Percentiles rank a stretch among this genome's conserved stretches.
phyloP scores from a whole-genome alignment of 2,113 vertebrate species.

The Cercocebus atys region DNA sequence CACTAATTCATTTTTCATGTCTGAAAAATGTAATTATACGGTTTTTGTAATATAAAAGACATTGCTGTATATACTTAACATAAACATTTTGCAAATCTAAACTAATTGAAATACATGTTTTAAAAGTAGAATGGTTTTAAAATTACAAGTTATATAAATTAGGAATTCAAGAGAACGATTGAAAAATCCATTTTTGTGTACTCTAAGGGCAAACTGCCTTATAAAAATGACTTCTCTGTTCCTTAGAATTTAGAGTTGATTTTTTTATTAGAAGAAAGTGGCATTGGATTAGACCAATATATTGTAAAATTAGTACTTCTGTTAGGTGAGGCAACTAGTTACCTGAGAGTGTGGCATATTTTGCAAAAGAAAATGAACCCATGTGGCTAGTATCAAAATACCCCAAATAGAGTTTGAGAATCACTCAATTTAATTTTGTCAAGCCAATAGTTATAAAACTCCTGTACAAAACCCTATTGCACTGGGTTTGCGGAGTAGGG shows the following conservation, averaged over 20 bases:
- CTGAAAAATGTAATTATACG: constrained; percentile 83
- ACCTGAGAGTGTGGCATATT: not conserved
- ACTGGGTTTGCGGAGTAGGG: not conserved
- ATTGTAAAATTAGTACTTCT: not conserved
- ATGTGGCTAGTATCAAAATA: not conserved
- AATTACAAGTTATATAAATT: constrained; percentile 75
- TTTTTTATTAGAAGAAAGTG: constrained; percentile 38
- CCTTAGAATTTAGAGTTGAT: not conserved
- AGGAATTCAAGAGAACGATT: constrained; percentile 64
- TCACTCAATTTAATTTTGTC: not conserved
- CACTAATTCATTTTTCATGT: constrained; percentile 86
- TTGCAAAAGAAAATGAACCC: not conserved
- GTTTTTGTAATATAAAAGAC: constrained; percentile 83
- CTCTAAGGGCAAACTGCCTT: constrained; percentile 64
- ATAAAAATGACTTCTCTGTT: constrained; percentile 53
- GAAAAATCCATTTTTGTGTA: constrained; percentile 72
- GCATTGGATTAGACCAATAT: not conserved
- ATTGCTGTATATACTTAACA: constrained; percentile 78
- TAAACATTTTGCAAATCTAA: constrained; percentile 80
- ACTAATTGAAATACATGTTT: constrained; percentile 83
- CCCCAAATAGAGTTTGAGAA: not conserved
- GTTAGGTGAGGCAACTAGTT: not conserved
- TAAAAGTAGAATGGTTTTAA: constrained; percentile 74
- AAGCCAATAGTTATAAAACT: not conserved
- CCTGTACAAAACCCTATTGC: not conserved